Evolutionary conservation across 2,797 vertebrate species (phyloP).

Genomic region (Siniperca scherzeri): DNA sequence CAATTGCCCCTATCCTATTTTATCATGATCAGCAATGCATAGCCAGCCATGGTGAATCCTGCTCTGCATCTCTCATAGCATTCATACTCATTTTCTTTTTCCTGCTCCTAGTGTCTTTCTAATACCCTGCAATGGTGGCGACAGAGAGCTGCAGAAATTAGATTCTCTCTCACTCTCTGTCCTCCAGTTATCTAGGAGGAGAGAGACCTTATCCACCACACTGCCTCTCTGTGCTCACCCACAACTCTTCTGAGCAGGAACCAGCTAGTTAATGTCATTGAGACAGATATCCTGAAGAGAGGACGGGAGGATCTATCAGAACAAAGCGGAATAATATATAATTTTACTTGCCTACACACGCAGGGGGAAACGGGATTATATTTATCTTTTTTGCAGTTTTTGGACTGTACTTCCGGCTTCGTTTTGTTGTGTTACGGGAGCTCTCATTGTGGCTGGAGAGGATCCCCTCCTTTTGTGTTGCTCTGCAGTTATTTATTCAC

Average conservation of each 20-base stretch:
- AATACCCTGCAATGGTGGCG: conserved; percentile 68
- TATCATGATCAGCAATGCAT: neutral
- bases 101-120: neutral
- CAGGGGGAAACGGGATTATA: neutral
- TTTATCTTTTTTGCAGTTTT: conserved; percentile 1
- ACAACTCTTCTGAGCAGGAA: conserved; percentile 47
- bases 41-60: neutral
- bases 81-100: neutral
- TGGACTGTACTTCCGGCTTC: conserved; percentile 32
- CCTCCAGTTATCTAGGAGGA: conserved; percentile 81
- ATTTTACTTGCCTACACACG: no score
- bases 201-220: conserved; percentile 42
- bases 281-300: conserved; percentile 15
- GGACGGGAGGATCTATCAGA: conserved; percentile 25
- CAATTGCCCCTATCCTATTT: neutral
- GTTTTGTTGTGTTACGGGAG: conserved; percentile 43
- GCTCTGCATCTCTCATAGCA: neutral
- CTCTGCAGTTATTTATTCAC: conserved; percentile 63
- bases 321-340: conserved; percentile 44
- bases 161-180: conserved; percentile 1
- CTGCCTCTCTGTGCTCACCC: conserved; percentile 56
- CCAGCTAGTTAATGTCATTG: conserved; percentile 37
- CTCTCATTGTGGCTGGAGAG: conserved; percentile 32
- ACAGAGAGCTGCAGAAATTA: conserved; percentile 73
- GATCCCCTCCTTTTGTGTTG: conserved; percentile 70